Evolutionary conservation across 2,888 invertebrate species (phyloP), one percentile per base, ranked within the genome.

Genomic region (Ectemnius cavifrons): DNA sequence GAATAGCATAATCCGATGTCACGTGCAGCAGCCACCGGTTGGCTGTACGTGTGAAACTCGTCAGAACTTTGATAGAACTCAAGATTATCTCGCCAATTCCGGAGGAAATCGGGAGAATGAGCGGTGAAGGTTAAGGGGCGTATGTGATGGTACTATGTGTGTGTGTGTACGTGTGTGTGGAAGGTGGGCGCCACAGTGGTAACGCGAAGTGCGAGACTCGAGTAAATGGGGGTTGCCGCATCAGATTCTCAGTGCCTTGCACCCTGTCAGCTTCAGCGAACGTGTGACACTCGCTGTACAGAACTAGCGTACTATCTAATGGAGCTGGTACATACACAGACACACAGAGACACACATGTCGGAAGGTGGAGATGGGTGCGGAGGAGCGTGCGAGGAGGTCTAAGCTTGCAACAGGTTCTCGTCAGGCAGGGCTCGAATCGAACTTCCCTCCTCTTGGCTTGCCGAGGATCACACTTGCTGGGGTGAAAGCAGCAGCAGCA

Each of bases 341-440:
- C 20, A 18, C 56, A 58, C 20, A 62, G 37, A 57, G 57, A 56
- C 45, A 45, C 16, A 62, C 61, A 47, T 49, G 27, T 60, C 49
- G 11, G n/a, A 16, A 27, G 11, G 57, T 45, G 14, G 18, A 58
- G 11, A 58, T 13, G 47, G 16, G 18, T 20, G 47, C 16, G 59
- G 37, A 37, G 37, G 8, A 65, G 69, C 47, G 52, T 52, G 52
- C 63, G 45, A 62, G 23, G 45, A 62, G 23, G 49, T 70, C 37
- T 37, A 28, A 28, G 67, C 47, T 81, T 47, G 81, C 81, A 82
- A 82, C 81, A 82, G 81, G 81, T 82, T 66, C 71, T 71, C 73
- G 69, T 64, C 69, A 66, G 64, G 64, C 37, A 37, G 37, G 11
- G 37, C 37, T 37, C 37, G 37, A 67, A 67, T 71, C 68, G 28